These are phyloP conservation scores for Muntiacus reevesi DNA, from an alignment of 2,113 vertebrate genomes.

Conservation along the genomic window DNA sequence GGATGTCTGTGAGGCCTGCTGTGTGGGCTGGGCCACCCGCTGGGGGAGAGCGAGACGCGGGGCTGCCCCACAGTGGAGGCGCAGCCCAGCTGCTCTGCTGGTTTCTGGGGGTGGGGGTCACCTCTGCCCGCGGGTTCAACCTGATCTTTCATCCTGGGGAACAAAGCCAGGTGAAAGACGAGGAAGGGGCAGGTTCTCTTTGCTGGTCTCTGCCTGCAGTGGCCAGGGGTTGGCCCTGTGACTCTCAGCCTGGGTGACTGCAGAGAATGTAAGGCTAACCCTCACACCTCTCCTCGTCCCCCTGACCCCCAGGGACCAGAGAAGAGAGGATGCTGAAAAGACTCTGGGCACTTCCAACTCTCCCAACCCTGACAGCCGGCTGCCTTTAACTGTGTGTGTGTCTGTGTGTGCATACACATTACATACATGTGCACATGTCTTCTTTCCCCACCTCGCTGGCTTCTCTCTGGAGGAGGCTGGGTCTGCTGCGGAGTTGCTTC, in stretches of 20 bases:
- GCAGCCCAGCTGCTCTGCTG: not conserved
- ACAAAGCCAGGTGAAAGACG: not conserved
- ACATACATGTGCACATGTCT: not conserved
- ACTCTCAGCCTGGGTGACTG: not conserved
- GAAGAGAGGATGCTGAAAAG: conserved; percentile 40
- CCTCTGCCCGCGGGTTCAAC: not conserved
- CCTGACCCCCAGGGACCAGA: not conserved
- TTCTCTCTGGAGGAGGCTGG: conserved; percentile 45
- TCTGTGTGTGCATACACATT: not conserved
- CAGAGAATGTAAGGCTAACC: not conserved
- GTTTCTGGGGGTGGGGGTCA: not conserved
- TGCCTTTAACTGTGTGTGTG: not conserved
- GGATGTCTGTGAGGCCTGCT: not conserved
- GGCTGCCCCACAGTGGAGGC: not conserved
- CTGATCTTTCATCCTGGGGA: not conserved
- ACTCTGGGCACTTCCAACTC: not conserved
- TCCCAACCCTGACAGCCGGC: conserved; percentile 52
- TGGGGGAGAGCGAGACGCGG: not conserved
- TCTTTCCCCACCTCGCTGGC: not conserved
- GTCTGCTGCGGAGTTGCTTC: conserved; percentile 55
- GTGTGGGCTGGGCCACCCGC: not conserved
- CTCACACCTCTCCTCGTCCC: not conserved
- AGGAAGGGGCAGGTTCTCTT: not conserved
- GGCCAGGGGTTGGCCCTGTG: not conserved
- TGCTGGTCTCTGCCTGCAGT: not conserved